Conservation (phyloP, 2,888 invertebrate species). For the Patella depressa region DNA sequence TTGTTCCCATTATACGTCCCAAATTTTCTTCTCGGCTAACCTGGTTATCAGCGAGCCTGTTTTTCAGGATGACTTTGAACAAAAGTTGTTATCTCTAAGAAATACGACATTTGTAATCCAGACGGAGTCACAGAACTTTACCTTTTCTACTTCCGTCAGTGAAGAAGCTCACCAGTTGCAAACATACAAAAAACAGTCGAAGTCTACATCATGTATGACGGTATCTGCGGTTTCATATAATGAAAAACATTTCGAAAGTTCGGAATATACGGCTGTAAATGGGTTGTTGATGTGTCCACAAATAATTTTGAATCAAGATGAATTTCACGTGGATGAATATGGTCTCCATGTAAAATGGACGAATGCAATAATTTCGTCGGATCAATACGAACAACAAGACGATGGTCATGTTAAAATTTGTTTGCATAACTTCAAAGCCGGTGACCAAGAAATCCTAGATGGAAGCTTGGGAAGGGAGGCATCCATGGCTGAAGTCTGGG, state of each 20-base stretch:
- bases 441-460: not conserved
- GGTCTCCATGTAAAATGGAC: constrained; percentile 7
- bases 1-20: constrained; percentile 25
- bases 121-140: constrained; percentile 16
- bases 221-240: not conserved
- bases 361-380: not conserved
- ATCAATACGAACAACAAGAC: not conserved
- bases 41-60: constrained; percentile 15
- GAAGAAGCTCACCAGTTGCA: not conserved
- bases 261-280: constrained; percentile 20
- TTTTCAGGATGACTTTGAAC: constrained; percentile 21
- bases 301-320: constrained; percentile 23
- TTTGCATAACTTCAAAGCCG: constrained; percentile 18
- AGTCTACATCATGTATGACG: not conserved
- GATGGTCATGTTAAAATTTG: constrained; percentile 18
- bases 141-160: constrained; percentile 17
- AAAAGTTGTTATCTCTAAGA: constrained; percentile 21
- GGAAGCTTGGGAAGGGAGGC: not conserved
- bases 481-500: constrained; percentile 1
- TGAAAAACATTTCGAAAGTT: not conserved
- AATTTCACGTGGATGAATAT: constrained; percentile 14
- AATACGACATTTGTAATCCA: constrained; percentile 18
- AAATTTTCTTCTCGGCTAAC: constrained; percentile 27
- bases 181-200: not conserved
- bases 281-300: constrained; percentile 28